phyloP scores from a whole-genome alignment of 2,888 invertebrate genomes.

The Halictus ligatus region DNA sequence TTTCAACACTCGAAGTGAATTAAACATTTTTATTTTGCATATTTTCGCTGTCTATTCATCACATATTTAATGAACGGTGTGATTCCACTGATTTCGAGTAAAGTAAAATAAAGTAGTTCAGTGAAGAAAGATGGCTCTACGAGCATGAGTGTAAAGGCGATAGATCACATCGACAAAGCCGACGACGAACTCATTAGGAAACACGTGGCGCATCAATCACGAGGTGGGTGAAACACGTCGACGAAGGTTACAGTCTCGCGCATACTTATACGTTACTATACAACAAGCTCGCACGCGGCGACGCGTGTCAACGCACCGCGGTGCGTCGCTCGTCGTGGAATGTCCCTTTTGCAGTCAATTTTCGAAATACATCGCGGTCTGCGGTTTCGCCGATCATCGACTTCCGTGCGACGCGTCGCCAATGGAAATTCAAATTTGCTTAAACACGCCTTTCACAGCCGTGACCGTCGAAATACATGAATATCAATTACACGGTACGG shows the following conservation, averaged over 20 bases:
- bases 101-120: neutral
- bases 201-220: constrained; percentile 2
- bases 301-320: constrained; percentile 28
- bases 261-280: neutral
- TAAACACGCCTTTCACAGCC: neutral
- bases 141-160: neutral
- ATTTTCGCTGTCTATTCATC: too few species aligned
- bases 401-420: constrained; percentile 30
- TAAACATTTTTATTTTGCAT: too few species aligned
- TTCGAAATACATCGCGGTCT: constrained; percentile 31
- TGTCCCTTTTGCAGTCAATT: constrained; percentile 26
- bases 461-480: constrained; percentile 24
- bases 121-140: neutral
- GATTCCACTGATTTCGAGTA: too few species aligned
- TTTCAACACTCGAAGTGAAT: too few species aligned
- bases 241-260: neutral
- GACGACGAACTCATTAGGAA: neutral
- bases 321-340: neutral
- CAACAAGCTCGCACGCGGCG: constrained; percentile 15
- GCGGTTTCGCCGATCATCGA: constrained; percentile 31
- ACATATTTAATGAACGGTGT: too few species aligned
- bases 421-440: constrained; percentile 39
- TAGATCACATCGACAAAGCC: neutral
- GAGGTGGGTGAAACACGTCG: neutral
- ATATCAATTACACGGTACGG: constrained; percentile 25